Evolutionary conservation across 2,888 invertebrate species (phyloP), one percentile per base, ranked within the genome.

Genomic region (Synergus japonicus): DNA sequence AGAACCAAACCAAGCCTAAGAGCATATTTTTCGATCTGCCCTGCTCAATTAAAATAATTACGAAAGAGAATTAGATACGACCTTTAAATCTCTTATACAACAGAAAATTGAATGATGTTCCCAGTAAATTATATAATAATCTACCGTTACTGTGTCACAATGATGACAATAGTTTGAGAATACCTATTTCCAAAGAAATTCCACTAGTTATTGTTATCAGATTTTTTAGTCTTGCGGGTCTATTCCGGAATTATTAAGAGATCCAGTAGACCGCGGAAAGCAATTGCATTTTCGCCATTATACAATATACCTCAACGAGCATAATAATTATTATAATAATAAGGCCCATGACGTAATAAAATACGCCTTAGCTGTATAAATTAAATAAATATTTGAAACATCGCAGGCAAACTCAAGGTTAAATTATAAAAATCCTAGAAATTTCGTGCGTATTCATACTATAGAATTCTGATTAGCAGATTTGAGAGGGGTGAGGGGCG

Each of bases 151-250:
- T 49, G 8, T 73, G 29, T 54, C 46, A 29, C 29, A 46, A 49
- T 49, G 49, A 73, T 73, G 54, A 49, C 37, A 73, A 54, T 69
- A 73, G 29, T 73, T 49, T 29, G 54, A 9, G 29, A 69, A 46
- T 69, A 9, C 22, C 12, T 15, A 49, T 69, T 69, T 49, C 46
- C 18, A 7, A 22, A 69, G 69, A 69, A 73, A 73, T 73, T 73
- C 49, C 69, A 73, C 49, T 29, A 73, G 69, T 54, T 73, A 22
- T 73, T 81, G 49, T 81, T 79, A 81, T 81, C 81, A 77, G 79
- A 78, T 81, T 65, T 41, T 65, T 37, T 8, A n/a, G 9, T 22
- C 49, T 49, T 49, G 29, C 22, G n/a, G 43, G 46, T 65, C 43
- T 73, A 54, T 79, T 79, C 54, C 77, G 66, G 66, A 77, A 69